Evolutionary conservation across 2,888 invertebrate species (phyloP), one percentile per base, ranked within the genome.

Genomic region (Trissonchulus sp.): DNA sequence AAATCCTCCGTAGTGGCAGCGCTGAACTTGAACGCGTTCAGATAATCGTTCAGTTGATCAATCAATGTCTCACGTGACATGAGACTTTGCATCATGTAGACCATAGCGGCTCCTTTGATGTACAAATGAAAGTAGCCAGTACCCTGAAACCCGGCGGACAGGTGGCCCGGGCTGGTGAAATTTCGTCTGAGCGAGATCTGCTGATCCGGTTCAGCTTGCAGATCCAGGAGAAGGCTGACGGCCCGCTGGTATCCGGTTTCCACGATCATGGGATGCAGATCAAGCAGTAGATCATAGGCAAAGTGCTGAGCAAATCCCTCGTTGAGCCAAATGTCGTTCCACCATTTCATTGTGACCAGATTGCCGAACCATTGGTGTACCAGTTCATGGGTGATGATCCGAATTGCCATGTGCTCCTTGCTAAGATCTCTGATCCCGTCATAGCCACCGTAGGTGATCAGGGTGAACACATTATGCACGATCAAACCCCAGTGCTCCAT

Each of bases 401-500:
- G 68, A 33, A 2, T 38, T 23, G 62, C 8, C 1, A 37, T 2
- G 2, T 38, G 3, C n/a, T 63, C 33, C 23, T 72, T 72, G 23
- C 48, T 23, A 8, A 48, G 23, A 33, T 69, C 69, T 8, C 3
- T 8, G 15, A 3, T n/a, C 8, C 72, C 60, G 65, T 8, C 65
- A 28, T 8, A 34, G n/a, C 36, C 37, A 31, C 31, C 65, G 8
- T 65, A 8, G 3, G 65, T 65, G 30, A 65, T 65, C 8, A 28
- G 30, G 65, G 65, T 65, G 34, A 34, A 31, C 30, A 34, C 65
- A 65, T 65, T 65, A 15, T 84, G 78, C 78, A 84, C 85, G 1
- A 83, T 83, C 68, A 85, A 77, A 1, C 86, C 86, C 86, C 86
- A 86, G 78, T 86, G 86, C 78, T 86, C 86, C 86, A 87, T 87